Evolutionary conservation across 1,140 invertebrate species (phyloP).

Genomic region (Eueides isabella): DNA sequence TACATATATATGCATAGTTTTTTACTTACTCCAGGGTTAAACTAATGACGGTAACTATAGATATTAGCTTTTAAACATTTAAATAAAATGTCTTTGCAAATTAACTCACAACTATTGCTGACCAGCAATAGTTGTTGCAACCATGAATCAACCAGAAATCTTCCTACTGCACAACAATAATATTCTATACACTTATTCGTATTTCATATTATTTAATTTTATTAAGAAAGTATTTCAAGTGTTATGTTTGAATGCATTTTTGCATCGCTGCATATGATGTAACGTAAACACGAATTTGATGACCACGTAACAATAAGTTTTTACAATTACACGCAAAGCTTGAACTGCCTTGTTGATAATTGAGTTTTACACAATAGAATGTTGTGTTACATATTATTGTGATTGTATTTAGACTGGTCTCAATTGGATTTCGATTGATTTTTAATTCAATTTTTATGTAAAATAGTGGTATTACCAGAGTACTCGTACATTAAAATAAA

Average conservation of each 20-base stretch:
- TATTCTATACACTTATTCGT: conserved; percentile 31
- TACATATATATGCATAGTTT: no score
- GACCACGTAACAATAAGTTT: conserved; percentile 39
- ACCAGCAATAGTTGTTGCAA: no score
- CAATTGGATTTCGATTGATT: no score
- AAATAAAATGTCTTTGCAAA: no score
- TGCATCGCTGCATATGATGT: conserved; percentile 42
- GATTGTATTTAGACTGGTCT: not conserved
- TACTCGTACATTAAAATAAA: no score
- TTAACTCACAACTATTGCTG: no score
- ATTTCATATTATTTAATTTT: conserved; percentile 47
- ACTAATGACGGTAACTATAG: no score
- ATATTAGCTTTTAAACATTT: no score
- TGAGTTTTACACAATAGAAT: conserved; percentile 26
- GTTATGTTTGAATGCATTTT: conserved; percentile 44
- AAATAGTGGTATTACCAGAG: no score
- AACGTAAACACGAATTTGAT: conserved; percentile 48
- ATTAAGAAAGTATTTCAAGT: conserved; percentile 47
- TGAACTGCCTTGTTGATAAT: conserved; percentile 32
- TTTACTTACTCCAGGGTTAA: no score
- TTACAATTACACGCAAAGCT: conserved; percentile 41
- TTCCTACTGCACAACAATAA: not conserved
- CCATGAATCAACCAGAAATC: no score
- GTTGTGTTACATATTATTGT: not conserved
- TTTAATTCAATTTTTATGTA: no score